Evolutionary conservation across 1,140 invertebrate genomes (phyloP).

Genomic region (Ceratina australensis): DNA sequence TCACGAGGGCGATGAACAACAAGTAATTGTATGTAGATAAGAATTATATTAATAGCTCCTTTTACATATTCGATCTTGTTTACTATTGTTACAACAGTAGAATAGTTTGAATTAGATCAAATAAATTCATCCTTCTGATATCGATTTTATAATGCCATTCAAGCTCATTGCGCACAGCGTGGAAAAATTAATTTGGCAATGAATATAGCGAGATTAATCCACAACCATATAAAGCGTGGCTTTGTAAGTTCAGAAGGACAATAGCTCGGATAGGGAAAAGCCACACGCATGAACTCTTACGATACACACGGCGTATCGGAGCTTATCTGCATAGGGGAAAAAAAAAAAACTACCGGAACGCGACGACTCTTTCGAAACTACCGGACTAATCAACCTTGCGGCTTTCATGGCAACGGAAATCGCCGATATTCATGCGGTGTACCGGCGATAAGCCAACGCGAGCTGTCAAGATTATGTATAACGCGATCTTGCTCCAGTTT

Average conservation of each 20-base stretch:
- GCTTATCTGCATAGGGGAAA: background rate
- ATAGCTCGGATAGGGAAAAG: background rate
- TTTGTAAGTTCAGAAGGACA: background rate
- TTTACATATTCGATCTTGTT: too few relatives aligned
- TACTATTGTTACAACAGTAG: too few relatives aligned
- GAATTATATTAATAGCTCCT: too few relatives aligned
- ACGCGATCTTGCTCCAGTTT: background rate
- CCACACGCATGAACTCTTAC: background rate
- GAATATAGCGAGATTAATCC: too few relatives aligned
- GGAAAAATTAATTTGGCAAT: too few relatives aligned
- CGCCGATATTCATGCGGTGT: background rate
- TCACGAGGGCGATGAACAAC: too few relatives aligned
- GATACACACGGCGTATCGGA: background rate
- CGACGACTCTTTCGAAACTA: background rate
- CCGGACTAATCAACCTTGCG: background rate
- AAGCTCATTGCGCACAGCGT: too few relatives aligned
- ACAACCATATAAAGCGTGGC: too few relatives aligned
- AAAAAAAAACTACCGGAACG: background rate
- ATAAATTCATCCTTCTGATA: background rate
- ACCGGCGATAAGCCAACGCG: slow-evolving; percentile 3
- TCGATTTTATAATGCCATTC: too few relatives aligned
- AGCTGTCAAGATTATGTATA: background rate
- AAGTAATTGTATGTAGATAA: too few relatives aligned
- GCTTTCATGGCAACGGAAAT: background rate
- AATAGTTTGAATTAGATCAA: background rate